Evolutionary conservation across 2,888 invertebrate species (phyloP), one percentile per base, ranked within the genome.

Genomic region (Ochropleura leucogaster): DNA sequence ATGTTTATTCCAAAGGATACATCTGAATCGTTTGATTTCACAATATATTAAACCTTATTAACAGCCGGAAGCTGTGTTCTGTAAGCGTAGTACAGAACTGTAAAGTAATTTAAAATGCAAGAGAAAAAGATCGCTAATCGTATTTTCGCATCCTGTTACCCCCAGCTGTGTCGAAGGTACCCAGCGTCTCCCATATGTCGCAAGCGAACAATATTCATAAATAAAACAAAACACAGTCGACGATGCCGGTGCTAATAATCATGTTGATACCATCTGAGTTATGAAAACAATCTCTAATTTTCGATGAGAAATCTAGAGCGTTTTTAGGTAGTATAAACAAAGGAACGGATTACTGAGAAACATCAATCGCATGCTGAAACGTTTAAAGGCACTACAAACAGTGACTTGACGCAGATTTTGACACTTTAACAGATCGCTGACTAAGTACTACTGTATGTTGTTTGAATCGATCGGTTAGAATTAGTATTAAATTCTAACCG

Each of bases 111-210:
- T 74, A 71, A 74, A 77, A 79, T 74, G 59, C 51, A 78, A 77
- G 77, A 81, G 75, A 71, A 78, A 77, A 81, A 75, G 53, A 72
- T 82, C 60, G 72, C 71, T 82, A 80, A 86, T 82, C 79, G 77
- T 79, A 53, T 74, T 68, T 66, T 80, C 76, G 81, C 77, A 83
- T 87, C 84, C 86, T 84, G 87, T 86, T 83, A 71, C 84, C 84
- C 78, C 87, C 86, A 80, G 83, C 87, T 84, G 87, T 63, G 86
- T n/a, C 16, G 60, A 59, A 74, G 72, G 71, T 68, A 65, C 73
- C 57, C 63, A 77, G 73, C 81, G 74, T 76, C 69, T 80, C 20
- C 87, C 87, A 87, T 80, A 84, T 87, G 87, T 82, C 79, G 80
- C 73, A 60, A 63, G n/a, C 59, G 49, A 68, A 68, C 30, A 59